These are phyloP conservation scores for Myiagra hebetior DNA, from an alignment of 2,113 vertebrate species.

Conservation along the genomic window DNA sequence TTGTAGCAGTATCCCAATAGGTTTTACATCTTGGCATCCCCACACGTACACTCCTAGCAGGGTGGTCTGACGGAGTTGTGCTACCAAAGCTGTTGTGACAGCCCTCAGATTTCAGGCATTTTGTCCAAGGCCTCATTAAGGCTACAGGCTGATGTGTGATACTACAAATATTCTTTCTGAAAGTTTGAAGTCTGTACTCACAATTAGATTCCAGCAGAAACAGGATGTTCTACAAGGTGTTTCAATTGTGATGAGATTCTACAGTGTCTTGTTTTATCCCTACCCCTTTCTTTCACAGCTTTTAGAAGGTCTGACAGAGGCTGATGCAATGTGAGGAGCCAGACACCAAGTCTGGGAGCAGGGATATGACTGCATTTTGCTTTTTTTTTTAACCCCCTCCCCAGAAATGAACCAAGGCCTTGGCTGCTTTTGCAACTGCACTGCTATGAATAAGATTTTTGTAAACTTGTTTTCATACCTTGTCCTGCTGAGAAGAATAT, in stretches of 20 bases:
- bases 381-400: too few species aligned
- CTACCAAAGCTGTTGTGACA: neutral
- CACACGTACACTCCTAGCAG: rapidly evolving
- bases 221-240: neutral
- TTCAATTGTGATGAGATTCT: neutral
- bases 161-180: neutral
- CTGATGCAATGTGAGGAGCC: neutral
- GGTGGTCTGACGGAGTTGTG: rapidly evolving
- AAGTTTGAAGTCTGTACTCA: neutral
- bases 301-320: neutral
- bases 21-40: neutral
- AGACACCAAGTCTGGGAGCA: neutral
- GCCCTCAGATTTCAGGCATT: neutral
- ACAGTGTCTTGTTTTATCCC: neutral
- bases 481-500: neutral
- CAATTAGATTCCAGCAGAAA: neutral
- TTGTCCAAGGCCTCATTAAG: neutral
- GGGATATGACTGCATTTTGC: neutral
- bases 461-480: neutral
- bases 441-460: neutral
- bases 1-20: rapidly evolving
- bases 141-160: neutral
- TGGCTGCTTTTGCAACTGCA: neutral
- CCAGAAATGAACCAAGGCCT: neutral
- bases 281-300: neutral